phyloP scores from a whole-genome alignment of 1,140 invertebrate species.

The Drosophila arizonae region DNA sequence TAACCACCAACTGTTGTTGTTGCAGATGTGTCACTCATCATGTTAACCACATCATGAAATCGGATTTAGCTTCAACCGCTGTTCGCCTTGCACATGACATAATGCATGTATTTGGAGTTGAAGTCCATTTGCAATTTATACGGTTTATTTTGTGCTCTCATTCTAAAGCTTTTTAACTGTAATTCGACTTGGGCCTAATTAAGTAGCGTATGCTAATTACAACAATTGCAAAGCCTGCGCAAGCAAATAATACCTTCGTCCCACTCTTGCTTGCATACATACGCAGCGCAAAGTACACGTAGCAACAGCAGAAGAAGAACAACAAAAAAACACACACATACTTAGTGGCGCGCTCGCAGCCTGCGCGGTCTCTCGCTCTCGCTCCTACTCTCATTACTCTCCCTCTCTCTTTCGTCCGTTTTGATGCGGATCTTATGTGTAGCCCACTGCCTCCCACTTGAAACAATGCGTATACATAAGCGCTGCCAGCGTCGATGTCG shows the following conservation, averaged over 20 bases:
- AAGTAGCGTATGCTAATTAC: constrained; percentile 19
- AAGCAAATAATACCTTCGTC: background rate
- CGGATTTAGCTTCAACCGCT: constrained; percentile 25
- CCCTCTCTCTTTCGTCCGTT: constrained; percentile 9
- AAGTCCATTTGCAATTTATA: constrained; percentile 1
- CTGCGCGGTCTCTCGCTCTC: constrained; percentile 31
- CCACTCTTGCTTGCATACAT: background rate
- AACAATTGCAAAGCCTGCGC: constrained; percentile 20
- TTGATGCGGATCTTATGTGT: constrained; percentile 57
- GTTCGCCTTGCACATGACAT: constrained; percentile 36
- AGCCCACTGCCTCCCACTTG: constrained; percentile 13
- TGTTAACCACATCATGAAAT: constrained; percentile 37
- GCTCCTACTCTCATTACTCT: constrained; percentile 17
- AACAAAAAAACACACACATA: constrained; percentile 58
- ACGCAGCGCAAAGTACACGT: background rate
- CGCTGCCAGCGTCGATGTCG: constrained; percentile 2
- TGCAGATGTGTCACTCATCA: constrained; percentile 40
- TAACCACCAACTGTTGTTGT: constrained; percentile 14
- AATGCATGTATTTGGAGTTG: constrained; percentile 17
- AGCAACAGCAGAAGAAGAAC: background rate
- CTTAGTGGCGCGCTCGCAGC: constrained; percentile 61
- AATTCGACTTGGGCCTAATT: constrained; percentile 26
- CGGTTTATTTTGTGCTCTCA: constrained; percentile 15
- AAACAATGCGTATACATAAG: constrained; percentile 12
- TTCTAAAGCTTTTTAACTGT: constrained; percentile 6